A percentile compares a stretch with the other conserved stretches of the same genome.
Evolutionary conservation across 2,888 invertebrate species (phyloP).

Genomic region (Selenia dentaria): DNA sequence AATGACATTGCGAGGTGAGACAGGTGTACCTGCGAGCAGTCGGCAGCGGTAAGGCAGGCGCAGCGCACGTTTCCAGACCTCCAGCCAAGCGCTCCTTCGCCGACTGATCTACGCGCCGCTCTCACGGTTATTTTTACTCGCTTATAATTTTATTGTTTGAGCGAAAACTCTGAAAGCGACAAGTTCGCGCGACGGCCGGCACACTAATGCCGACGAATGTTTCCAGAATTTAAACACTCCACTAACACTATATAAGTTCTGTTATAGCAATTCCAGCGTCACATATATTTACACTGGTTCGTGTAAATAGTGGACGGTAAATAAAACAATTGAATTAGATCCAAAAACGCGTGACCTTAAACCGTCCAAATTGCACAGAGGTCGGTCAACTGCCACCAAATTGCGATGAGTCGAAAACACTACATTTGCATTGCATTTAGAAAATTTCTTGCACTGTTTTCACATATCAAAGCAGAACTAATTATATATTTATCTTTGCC

Average conservation of each 20-base stretch:
- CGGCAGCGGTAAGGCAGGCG: constrained; percentile 58
- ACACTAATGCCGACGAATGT: constrained; percentile 69
- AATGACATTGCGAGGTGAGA: constrained; percentile 76
- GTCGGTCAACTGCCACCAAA: constrained; percentile 27
- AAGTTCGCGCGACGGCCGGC: constrained; percentile 71
- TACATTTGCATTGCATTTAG: constrained; percentile 5
- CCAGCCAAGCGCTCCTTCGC: constrained; percentile 62
- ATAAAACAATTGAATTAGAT: constrained; percentile 42
- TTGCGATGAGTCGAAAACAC: constrained; percentile 10
- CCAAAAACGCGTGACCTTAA: constrained; percentile 43
- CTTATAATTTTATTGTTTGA: constrained; percentile 83
- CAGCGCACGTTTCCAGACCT: constrained; percentile 73
- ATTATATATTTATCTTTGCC: constrained; percentile 12
- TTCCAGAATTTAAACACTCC: constrained; percentile 45
- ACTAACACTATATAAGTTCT: constrained; percentile 32
- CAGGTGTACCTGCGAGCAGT: constrained; percentile 79
- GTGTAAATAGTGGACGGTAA: constrained; percentile 31
- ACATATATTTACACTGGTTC: constrained; percentile 38
- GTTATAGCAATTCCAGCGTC: constrained; percentile 49
- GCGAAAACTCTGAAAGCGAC: constrained; percentile 75
- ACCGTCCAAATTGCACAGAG: constrained; percentile 9
- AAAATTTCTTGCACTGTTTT: constrained; percentile 2
- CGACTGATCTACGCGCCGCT: constrained; percentile 51
- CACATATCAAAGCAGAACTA: constrained; percentile 4
- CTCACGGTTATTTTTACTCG: constrained; percentile 74